Percentiles rank a stretch among this genome's conserved stretches.
phyloP scores from a whole-genome alignment of 1,140 invertebrate genomes.

The Brachionus paranguensis region DNA sequence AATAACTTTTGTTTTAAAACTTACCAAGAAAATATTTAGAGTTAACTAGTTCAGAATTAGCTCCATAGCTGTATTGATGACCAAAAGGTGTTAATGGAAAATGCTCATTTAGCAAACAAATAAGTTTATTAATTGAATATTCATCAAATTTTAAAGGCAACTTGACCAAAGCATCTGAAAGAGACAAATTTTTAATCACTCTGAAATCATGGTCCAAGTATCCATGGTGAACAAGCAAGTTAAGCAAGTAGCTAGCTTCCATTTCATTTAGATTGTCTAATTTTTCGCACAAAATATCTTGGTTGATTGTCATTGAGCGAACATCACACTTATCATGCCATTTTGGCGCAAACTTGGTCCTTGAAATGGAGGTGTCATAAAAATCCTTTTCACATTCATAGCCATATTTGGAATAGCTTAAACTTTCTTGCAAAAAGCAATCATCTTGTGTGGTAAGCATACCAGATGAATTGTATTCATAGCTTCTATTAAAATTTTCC shows the following conservation, averaged over 20 bases:
- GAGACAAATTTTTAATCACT: background rate
- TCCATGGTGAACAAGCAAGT: background rate
- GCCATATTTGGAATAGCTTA: background rate
- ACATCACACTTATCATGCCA: slow-evolving; percentile 2
- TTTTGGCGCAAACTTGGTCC: background rate
- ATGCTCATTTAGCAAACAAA: background rate
- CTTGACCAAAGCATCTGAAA: background rate
- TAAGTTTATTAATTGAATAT: background rate
- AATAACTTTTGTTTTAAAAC: background rate
- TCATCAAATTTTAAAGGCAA: background rate
- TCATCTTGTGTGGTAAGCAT: background rate
- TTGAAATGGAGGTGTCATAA: background rate
- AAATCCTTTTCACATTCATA: background rate
- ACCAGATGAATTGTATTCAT: background rate
- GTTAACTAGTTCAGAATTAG: background rate
- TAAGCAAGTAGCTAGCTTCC: background rate
- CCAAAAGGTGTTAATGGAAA: background rate
- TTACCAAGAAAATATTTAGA: background rate
- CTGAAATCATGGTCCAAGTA: background rate
- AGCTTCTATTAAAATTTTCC: background rate
- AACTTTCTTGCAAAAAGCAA: background rate
- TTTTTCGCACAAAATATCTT: background rate
- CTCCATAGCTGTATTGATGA: background rate
- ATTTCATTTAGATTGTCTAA: background rate
- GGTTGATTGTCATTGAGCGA: background rate